These are phyloP conservation scores for Siniperca scherzeri DNA, from an alignment of 2,797 vertebrate species.

Conservation along the genomic window DNA sequence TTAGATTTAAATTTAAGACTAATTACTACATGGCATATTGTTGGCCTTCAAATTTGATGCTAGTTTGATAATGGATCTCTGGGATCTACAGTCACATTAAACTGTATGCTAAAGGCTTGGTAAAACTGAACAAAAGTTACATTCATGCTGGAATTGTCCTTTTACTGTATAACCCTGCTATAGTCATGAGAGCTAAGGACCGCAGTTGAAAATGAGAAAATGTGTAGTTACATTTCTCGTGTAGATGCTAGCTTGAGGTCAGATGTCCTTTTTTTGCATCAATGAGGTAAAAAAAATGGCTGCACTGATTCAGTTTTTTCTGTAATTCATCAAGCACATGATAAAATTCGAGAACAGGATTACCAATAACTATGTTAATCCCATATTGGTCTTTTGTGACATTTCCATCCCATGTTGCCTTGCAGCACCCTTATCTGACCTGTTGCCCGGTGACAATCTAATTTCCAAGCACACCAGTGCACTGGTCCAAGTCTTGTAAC, in stretches of 20 bases:
- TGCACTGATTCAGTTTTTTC: neutral
- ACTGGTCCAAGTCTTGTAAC: neutral
- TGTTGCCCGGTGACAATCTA: neutral
- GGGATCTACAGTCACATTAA: neutral
- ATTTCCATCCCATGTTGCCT: neutral
- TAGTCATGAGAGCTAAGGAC: neutral
- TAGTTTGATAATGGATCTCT: neutral
- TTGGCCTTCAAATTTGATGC: neutral
- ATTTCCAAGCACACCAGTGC: neutral
- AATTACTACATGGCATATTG: neutral
- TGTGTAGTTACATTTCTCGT: neutral
- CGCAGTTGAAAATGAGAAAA: neutral
- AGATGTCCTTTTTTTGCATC: neutral
- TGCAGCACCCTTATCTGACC: neutral
- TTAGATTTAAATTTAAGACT: no score
- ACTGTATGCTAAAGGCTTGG: neutral
- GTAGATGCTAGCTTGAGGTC: neutral
- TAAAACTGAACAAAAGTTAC: neutral
- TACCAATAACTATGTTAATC: neutral
- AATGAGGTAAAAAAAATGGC: neutral
- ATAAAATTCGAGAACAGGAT: neutral
- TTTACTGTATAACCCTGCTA: neutral
- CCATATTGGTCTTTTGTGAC: neutral
- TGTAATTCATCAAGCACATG: neutral
- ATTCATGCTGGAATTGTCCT: conserved; percentile 5